Conservation (phyloP, 2,888 invertebrate species). For the Euproctis similis region DNA sequence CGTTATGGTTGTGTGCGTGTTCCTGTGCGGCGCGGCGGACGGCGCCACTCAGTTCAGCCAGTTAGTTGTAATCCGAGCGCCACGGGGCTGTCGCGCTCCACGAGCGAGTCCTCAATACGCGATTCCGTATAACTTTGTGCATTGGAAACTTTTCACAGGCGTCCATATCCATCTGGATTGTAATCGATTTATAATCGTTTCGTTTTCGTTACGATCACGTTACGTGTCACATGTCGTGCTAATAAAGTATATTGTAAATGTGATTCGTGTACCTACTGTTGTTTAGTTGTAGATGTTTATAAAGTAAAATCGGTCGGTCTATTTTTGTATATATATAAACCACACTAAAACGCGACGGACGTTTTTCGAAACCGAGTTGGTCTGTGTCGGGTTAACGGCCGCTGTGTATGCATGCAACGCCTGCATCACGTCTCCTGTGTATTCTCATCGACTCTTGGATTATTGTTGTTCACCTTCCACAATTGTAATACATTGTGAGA, state of each 20-base stretch:
- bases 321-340: constrained; percentile 75
- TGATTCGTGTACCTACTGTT: constrained; percentile 45
- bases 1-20: constrained; percentile 42
- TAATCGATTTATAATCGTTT: constrained; percentile 44
- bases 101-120: constrained; percentile 58
- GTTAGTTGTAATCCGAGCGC: constrained; percentile 65
- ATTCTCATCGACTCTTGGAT: constrained; percentile 73
- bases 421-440: constrained; percentile 68
- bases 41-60: constrained; percentile 38
- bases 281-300: constrained; percentile 57
- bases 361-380: constrained; percentile 73
- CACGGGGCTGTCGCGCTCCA: constrained; percentile 57
- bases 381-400: constrained; percentile 70
- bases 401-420: constrained; percentile 61
- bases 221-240: constrained; percentile 38
- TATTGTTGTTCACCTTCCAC: constrained; percentile 65
- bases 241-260: constrained; percentile 39
- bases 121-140: constrained; percentile 68
- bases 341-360: constrained; percentile 66
- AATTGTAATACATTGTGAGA: constrained; percentile 50
- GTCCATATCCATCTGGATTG: no score
- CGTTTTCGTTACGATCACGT: constrained; percentile 37
- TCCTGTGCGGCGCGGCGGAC: constrained; percentile 50
- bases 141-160: constrained; percentile 73
- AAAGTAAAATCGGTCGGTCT: constrained; percentile 59